phyloP scores from a whole-genome alignment of 2,797 vertebrate species.

The Acipenser transmontanus region DNA sequence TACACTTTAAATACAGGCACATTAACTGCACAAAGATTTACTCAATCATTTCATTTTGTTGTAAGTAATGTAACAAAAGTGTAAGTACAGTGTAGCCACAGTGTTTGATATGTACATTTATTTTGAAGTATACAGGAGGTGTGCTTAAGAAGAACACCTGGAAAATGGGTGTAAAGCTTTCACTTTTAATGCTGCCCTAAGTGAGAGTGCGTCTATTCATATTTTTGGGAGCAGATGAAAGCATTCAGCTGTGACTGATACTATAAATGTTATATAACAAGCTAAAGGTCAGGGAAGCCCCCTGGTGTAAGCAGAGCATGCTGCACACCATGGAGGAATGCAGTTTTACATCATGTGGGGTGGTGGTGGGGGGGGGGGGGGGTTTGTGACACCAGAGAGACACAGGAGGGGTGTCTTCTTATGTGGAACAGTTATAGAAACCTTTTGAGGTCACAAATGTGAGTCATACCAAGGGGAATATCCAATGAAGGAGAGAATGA shows the following conservation, averaged over 20 bases:
- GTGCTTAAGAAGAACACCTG: no score
- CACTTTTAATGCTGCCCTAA: no score
- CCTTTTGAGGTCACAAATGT: neutral
- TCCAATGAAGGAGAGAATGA: slow-evolving; percentile 22
- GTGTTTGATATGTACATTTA: no score
- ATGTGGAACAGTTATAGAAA: neutral
- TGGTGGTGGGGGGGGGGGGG: neutral
- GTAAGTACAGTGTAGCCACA: no score
- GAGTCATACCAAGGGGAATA: neutral
- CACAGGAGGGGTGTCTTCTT: neutral
- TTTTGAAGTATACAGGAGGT: no score
- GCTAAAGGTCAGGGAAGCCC: slow-evolving; percentile 25
- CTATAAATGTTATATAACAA: slow-evolving; percentile 24
- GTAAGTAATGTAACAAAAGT: no score
- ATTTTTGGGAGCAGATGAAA: slow-evolving; percentile 14
- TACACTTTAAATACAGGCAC: no score
- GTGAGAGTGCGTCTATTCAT: no score
- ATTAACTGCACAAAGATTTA: no score
- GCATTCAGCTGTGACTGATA: slow-evolving; percentile 21
- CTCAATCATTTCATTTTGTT: no score
- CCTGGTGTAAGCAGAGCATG: neutral
- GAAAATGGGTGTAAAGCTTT: no score
- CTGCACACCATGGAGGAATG: neutral
- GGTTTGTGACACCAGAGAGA: neutral
- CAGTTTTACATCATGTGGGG: neutral